phyloP scores from a whole-genome alignment of 1,140 invertebrate genomes.

The Zaprionus africanus region DNA sequence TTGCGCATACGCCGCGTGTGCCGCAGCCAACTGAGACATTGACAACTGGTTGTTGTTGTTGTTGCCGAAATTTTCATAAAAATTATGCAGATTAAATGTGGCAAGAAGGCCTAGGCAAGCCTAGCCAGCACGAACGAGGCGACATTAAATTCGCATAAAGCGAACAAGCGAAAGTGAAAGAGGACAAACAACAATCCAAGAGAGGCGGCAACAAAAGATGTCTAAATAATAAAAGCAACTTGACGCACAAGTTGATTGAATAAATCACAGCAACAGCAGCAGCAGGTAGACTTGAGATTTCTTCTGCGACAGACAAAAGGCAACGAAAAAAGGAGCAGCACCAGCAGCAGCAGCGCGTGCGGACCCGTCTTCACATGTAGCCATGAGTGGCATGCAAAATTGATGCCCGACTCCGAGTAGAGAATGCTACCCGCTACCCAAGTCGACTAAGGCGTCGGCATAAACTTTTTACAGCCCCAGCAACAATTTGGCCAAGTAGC shows the following conservation, averaged over 20 bases:
- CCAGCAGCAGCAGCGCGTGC: not conserved
- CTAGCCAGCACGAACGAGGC: constrained; percentile 33
- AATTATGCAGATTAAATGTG: constrained; percentile 82
- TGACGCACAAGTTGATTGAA: constrained; percentile 77
- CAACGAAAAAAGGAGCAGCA: not conserved
- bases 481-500: constrained; percentile 77
- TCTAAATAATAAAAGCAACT: constrained; percentile 78
- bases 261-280: constrained; percentile 81
- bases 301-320: not conserved
- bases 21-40: constrained; percentile 24
- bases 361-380: constrained; percentile 35
- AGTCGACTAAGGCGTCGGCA: constrained; percentile 37
- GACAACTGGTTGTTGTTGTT: constrained; percentile 11
- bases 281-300: constrained; percentile 57
- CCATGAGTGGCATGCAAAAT: constrained; percentile 58
- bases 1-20: constrained; percentile 35
- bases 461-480: constrained; percentile 58
- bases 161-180: constrained; percentile 10
- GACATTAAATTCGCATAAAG: constrained; percentile 78
- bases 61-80: constrained; percentile 57
- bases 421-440: not conserved
- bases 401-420: constrained; percentile 35
- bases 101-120: constrained; percentile 55
- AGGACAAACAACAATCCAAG: constrained; percentile 29
- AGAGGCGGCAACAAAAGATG: constrained; percentile 52